Evolutionary conservation across 2,113 vertebrate genomes (phyloP).

Genomic region (Propithecus coquereli): DNA sequence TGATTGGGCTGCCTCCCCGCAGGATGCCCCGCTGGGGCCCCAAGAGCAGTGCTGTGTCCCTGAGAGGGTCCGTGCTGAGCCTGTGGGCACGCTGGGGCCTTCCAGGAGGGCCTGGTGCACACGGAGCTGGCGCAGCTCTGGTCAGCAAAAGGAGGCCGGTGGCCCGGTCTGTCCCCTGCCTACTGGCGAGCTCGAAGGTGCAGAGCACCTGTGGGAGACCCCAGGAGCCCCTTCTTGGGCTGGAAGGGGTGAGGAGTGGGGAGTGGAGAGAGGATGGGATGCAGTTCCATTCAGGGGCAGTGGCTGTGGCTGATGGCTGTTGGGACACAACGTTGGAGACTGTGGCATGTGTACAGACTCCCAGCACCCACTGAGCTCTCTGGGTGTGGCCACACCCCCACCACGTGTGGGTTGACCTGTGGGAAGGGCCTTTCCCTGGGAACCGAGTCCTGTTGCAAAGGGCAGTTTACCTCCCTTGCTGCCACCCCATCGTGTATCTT

Average conservation of each 20-base stretch:
- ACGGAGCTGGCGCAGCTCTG: accelerated
- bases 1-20: not conserved
- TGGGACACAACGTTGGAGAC: not conserved
- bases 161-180: too few relatives aligned
- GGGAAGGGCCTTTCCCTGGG: not conserved
- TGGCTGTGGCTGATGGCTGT: accelerated
- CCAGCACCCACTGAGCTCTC: not conserved
- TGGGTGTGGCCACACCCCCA: not conserved
- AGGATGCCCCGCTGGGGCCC: not conserved
- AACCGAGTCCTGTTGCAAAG: not conserved
- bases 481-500: not conserved
- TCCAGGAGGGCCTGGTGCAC: not conserved
- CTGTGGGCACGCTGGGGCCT: not conserved
- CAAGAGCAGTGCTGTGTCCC: not conserved
- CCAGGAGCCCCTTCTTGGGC: not conserved
- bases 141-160: not conserved
- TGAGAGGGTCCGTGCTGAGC: not conserved
- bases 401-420: not conserved
- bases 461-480: not conserved
- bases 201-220: not conserved
- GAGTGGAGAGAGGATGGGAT: not conserved
- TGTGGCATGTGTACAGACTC: not conserved
- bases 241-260: not conserved
- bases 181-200: not conserved
- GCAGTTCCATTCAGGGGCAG: not conserved